Conservation (phyloP, 2,888 invertebrate species). For the Eilema sororculum region DNA sequence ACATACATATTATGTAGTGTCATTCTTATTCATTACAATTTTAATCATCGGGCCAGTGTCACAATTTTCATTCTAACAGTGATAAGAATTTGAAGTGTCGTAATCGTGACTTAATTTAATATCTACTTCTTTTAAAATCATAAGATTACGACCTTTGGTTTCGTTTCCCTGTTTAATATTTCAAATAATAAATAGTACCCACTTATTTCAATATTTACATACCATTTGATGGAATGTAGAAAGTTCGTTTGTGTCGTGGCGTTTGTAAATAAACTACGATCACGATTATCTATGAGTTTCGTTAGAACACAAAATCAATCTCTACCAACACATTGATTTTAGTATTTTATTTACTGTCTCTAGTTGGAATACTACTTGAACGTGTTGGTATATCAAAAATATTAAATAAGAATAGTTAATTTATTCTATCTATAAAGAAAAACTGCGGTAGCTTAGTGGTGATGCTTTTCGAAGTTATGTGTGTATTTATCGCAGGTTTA, state of each 20-base stretch:
- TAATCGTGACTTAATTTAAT: neutral
- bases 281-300: neutral
- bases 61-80: neutral
- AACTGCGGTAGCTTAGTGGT: no score
- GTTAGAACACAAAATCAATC: neutral
- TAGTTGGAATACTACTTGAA: no score
- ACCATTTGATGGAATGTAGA: neutral
- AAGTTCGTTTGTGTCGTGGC: neutral
- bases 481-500: no score
- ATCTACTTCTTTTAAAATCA: no score
- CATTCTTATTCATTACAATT: slow-evolving; percentile 1
- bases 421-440: no score
- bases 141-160: no score
- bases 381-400: no score
- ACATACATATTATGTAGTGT: neutral
- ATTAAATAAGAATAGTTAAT: no score
- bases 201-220: neutral
- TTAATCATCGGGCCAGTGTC: neutral
- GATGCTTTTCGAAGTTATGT: no score
- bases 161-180: neutral
- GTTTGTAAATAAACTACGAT: neutral
- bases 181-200: neutral
- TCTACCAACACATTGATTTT: neutral
- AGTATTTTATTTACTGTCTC: no score
- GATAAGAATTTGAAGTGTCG: neutral